Evolutionary conservation across 1,140 invertebrate genomes (phyloP), one percentile per base, ranked within the genome.

Genomic region (Lethrus apterus): DNA sequence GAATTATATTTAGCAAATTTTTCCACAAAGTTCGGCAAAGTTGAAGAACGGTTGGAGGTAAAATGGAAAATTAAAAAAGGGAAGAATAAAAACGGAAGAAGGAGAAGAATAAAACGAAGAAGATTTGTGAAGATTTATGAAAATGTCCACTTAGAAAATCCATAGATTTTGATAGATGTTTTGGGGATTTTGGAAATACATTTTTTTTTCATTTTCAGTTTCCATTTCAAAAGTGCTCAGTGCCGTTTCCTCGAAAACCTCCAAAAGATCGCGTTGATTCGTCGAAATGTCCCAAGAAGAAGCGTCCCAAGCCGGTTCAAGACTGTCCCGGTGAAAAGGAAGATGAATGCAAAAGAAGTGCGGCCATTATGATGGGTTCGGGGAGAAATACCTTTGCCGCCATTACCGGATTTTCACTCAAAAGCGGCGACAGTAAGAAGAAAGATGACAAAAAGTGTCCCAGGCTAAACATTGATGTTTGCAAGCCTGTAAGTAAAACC

Each of bases 371-470:
- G 2, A 14, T 8, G 15, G 13, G 14, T 9, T 8, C 5, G 5
- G 4, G 17, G 19, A 7, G 2, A 9, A 18, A 34, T 2, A 7
- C 4, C 1, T 9, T 15, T 14, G 4, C 14, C 5, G 32, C 17
- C 4, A n/a, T n/a, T n/a, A n/a, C n/a, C n/a, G n/a, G n/a, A n/a
- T n/a, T n/a, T n/a, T n/a, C n/a, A n/a, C n/a, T n/a, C n/a, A 34
- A 34, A 2, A 21, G 20, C 1, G 36, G 35, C 8, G 21, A 13
- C 5, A n/a, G 14, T 15, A 11, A 13, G 10, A 18, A 36, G 9
- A 35, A 35, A 11, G 14, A 41, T 5, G 35, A 51, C 32, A 46
- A 40, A 30, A 46, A 51, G 17, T 51, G 49, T 17, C 49, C 49
- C 17, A 26, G 30, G 13, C 19, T 51, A 2, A 41, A 51, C n/a